These are phyloP conservation scores for Melipona quadrifasciata DNA, from an alignment of 1,140 invertebrate genomes.

Conservation along the genomic window DNA sequence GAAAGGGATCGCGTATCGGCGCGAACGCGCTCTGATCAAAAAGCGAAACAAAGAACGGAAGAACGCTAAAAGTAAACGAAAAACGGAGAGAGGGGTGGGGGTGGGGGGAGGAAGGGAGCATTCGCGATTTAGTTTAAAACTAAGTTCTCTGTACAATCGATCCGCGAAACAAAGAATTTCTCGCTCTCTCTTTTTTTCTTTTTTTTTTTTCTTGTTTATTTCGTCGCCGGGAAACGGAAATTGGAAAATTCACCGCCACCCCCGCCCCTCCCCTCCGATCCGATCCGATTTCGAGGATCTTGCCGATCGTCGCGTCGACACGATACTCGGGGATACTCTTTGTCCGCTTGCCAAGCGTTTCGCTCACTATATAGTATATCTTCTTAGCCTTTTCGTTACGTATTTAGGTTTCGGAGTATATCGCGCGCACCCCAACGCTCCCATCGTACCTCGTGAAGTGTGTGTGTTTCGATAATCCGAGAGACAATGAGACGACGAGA, in stretches of 20 bases:
- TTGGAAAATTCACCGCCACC: too few species aligned
- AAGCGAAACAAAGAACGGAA: conserved; percentile 19
- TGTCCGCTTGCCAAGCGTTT: conserved; percentile 44
- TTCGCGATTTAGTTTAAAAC: neutral
- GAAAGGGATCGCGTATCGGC: conserved; percentile 14
- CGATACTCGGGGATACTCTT: conserved; percentile 45
- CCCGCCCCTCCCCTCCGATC: neutral
- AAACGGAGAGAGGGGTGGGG: neutral
- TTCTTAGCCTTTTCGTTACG: conserved; percentile 62
- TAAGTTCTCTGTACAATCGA: conserved; percentile 50
- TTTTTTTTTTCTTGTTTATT: neutral
- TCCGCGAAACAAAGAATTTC: conserved; percentile 7
- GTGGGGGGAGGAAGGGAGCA: too few species aligned
- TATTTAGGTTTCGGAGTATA: conserved; percentile 54
- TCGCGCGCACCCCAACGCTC: conserved; percentile 23
- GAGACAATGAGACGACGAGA: conserved; percentile 11
- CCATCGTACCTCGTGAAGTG: neutral
- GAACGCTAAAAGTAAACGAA: neutral
- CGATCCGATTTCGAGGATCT: neutral
- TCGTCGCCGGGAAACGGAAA: neutral
- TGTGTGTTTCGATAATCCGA: neutral
- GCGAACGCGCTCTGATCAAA: conserved; percentile 18
- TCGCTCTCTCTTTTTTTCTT: neutral
- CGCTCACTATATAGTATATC: conserved; percentile 45
- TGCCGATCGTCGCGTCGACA: neutral